phyloP scores from a whole-genome alignment of 2,797 vertebrate species.

The Loris lydekkerianus region DNA sequence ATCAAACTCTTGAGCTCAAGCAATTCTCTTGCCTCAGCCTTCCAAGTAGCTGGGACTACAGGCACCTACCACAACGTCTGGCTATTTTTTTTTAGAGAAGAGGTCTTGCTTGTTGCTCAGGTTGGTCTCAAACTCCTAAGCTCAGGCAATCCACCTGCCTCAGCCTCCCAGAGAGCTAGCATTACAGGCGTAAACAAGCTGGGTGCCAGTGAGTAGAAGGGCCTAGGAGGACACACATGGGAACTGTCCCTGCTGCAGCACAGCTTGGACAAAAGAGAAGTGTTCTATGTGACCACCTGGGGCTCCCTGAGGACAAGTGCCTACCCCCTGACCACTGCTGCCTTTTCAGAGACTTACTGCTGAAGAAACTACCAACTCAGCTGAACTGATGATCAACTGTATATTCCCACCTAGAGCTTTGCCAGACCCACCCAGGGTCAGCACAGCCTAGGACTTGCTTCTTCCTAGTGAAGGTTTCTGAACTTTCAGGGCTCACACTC shows the following conservation, averaged over 20 bases:
- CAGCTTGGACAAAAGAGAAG: rapidly evolving
- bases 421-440: background rate
- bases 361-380: background rate
- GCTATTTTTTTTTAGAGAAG: too few relatives aligned
- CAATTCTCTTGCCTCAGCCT: too few relatives aligned
- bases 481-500: background rate
- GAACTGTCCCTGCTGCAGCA: background rate
- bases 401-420: background rate
- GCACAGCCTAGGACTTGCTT: background rate
- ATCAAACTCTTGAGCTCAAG: too few relatives aligned
- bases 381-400: background rate
- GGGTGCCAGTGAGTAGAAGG: background rate
- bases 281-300: rapidly evolving
- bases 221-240: rapidly evolving
- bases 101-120: too few relatives aligned
- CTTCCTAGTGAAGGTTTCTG: background rate
- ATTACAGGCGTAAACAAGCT: background rate
- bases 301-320: background rate
- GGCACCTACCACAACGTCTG: too few relatives aligned
- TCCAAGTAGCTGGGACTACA: too few relatives aligned
- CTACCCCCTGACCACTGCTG: rapidly evolving
- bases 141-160: too few relatives aligned
- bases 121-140: too few relatives aligned
- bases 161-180: too few relatives aligned
- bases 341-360: background rate